These are phyloP conservation scores for Drosophila paulistorum DNA, from an alignment of 1,140 invertebrate species.

Conservation along the genomic window DNA sequence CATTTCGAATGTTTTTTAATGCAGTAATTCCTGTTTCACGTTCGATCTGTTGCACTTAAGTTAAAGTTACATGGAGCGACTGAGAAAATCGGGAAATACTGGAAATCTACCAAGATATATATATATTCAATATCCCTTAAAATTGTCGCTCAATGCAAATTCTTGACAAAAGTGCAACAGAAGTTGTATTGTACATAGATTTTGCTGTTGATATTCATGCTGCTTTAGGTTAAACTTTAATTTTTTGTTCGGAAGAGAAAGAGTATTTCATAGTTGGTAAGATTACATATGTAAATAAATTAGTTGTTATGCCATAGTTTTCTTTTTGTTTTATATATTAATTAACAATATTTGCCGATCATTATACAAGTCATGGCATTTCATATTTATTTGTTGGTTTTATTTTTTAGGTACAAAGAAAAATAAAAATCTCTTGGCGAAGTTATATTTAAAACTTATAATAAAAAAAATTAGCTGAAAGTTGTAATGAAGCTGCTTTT, in stretches of 20 bases:
- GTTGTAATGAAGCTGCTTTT: constrained; percentile 13
- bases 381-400: constrained; percentile 44
- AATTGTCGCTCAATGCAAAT: not conserved
- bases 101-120: not conserved
- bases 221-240: constrained; percentile 28
- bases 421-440: constrained; percentile 71
- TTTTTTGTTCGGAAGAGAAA: constrained; percentile 59
- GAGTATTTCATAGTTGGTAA: constrained; percentile 47
- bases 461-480: constrained; percentile 27
- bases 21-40: constrained; percentile 21
- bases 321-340: constrained; percentile 44
- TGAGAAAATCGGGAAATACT: not conserved
- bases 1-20: constrained; percentile 45
- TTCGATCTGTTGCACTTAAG: not conserved
- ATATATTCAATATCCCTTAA: not conserved
- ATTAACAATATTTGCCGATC: constrained; percentile 64
- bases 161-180: not conserved
- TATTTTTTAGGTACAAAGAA: constrained; percentile 65
- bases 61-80: not conserved
- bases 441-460: constrained; percentile 25
- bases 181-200: constrained; percentile 26
- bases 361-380: constrained; percentile 61
- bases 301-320: constrained; percentile 48
- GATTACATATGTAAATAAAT: constrained; percentile 55
- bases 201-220: constrained; percentile 39